These are phyloP conservation scores for Platysternon megacephalum DNA, from an alignment of 2,113 vertebrate genomes.

Conservation along the genomic window DNA sequence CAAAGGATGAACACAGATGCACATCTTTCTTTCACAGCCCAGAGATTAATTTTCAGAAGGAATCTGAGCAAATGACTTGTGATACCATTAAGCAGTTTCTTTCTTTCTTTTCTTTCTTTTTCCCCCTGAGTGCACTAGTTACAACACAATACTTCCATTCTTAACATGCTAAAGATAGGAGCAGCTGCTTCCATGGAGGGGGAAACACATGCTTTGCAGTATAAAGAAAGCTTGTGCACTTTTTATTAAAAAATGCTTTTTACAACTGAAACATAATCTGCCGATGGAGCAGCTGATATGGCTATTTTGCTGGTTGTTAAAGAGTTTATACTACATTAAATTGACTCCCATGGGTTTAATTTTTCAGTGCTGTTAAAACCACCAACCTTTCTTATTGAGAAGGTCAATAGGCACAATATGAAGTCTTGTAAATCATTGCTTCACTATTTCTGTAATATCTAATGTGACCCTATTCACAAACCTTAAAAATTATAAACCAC, in stretches of 20 bases:
- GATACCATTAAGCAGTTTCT: background rate
- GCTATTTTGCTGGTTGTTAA: slow-evolving; percentile 76
- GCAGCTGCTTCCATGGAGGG: slow-evolving; percentile 46
- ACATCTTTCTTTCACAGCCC: slow-evolving; percentile 46
- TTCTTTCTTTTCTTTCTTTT: background rate
- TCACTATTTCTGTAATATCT: slow-evolving; percentile 76
- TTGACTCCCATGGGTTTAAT: slow-evolving; percentile 78
- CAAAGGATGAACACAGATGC: slow-evolving; percentile 52
- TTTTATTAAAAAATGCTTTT: slow-evolving; percentile 73
- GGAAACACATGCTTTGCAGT: slow-evolving; percentile 64
- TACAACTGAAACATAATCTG: slow-evolving; percentile 69
- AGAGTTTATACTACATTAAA: slow-evolving; percentile 83
- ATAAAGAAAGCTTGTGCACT: slow-evolving; percentile 62
- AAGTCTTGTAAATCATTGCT: slow-evolving; percentile 82
- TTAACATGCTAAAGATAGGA: slow-evolving; percentile 21
- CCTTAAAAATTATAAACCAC: slow-evolving; percentile 81
- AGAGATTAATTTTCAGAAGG: slow-evolving; percentile 61
- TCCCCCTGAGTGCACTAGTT: background rate
- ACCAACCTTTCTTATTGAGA: slow-evolving; percentile 81
- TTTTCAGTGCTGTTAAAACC: slow-evolving; percentile 75
- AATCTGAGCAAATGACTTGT: slow-evolving; percentile 14
- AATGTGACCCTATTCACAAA: slow-evolving; percentile 75
- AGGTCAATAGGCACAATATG: slow-evolving; percentile 82
- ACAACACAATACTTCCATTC: slow-evolving; percentile 39
- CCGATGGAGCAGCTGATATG: slow-evolving; percentile 71